Evolutionary conservation across 2,888 invertebrate species (phyloP), one percentile per base, ranked within the genome.

Genomic region (Aelia acuminata): DNA sequence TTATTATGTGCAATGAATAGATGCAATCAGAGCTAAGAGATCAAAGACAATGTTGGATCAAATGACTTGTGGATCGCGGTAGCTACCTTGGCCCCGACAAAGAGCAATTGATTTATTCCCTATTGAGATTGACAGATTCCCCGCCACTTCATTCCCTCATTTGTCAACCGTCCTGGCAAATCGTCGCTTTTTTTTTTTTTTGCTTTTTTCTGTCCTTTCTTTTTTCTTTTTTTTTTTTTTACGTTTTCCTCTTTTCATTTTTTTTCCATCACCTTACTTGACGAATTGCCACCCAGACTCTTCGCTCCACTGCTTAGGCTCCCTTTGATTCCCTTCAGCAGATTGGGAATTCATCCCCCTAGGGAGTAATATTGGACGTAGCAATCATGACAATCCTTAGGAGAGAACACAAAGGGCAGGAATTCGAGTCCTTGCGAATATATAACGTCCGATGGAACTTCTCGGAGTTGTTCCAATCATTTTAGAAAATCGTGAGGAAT

Each of bases 241-340:
- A 43, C 43, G 10, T 80, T 80, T 80, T 80, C 63, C 39, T 49
- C 47, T 85, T 85, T 85, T 85, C 53, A 50, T 85, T 85, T 85
- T 85, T 84, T 84, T 80, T 15, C 39, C 80, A 80, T 39, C 39
- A 80, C 80, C 85, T 85, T 47, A 26, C 43, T 49, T 85, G 85
- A 49, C 85, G 85, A 53, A 50, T 85, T 50, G 53, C 53, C 85
- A 49, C 50, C 50, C 85, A 15, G 49, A 22, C 85, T 80, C 80
- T 39, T 80, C 43, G 43, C 80, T 47, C 43, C 80, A n/a, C 80
- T 47, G 80, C 43, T 47, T 15, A 39, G 39, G 15, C 80, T 80
- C 80, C 43, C 80, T 80, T 80, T 80, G 80, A 80, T 80, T 80
- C 80, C 80, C 80, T 80, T 80, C 43, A 80, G 80, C 80, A 80